Base-by-base conservation (phyloP, 2,113 vertebrate genomes). In the Trogon melanurus region DNA sequence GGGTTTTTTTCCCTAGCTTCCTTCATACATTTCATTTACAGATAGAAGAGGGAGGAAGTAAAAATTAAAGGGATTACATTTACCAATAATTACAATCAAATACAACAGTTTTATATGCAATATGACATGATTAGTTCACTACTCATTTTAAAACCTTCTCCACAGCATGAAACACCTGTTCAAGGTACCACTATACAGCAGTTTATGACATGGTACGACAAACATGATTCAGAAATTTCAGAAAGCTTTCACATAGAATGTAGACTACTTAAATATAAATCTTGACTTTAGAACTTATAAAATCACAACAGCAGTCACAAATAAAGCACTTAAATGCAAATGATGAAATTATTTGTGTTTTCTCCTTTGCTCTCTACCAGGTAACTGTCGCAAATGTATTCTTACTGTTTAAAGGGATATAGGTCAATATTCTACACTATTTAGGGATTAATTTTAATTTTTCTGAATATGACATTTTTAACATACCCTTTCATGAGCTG, bases 401-500 rank as follows among this genome's bases (percentile, higher is more conserved):
- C n/a, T 41, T 79, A 45, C 45, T 41, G 6, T 58, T 88, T 81
- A 56, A 82, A 91, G 26, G 23, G 10, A 81, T 27, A 32, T 10
- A 38, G 14, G 38, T n/a, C 29, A 89, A 23, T 48, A 60, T 48
- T 47, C 10, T 45, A 41, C 11, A 32, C 18, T 72, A 44, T 25
- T 45, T n/a, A 14, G 12, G 27, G 18, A 65, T 11, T 54, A 15
- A 47, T 11, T 53, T 61, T n/a, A 32, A 14, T 65, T 30, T 79
- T 57, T 18, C 30, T 2, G 1, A 87, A 27, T 7, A 22, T 2
- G 25, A 66, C 4, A 13, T n/a, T 62, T 61, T n/a, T 60, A 10
- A 96, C 97, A 15, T 96, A 99, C 99, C 99, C 99, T 98, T 99
- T 99, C 99, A 99, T 99, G 65, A 99, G 98, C 97, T 99, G 99